phyloP scores from a whole-genome alignment of 2,797 vertebrate genomes.

The Artibeus jamaicensis region DNA sequence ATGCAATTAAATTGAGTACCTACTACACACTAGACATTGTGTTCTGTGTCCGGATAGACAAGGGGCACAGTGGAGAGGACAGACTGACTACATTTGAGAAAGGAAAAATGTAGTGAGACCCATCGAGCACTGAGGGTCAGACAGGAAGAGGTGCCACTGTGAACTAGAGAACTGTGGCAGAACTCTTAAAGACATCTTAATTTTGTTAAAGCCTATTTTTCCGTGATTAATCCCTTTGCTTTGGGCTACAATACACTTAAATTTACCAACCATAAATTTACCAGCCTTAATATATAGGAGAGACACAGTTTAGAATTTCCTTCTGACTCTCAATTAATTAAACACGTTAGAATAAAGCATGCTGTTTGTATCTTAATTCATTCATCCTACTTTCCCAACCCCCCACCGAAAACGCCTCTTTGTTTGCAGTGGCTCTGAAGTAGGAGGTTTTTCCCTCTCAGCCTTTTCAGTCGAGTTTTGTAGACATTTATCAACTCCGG shows the following conservation, averaged over 20 bases:
- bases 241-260: slow-evolving; percentile 66
- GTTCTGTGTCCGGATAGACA: background rate
- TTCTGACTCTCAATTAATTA: slow-evolving; percentile 74
- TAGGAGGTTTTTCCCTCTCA: slow-evolving; percentile 38
- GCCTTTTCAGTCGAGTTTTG: slow-evolving; percentile 65
- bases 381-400: background rate
- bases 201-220: slow-evolving; percentile 48
- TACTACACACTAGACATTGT: background rate
- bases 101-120: background rate
- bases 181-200: slow-evolving; percentile 33
- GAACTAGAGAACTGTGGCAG: background rate
- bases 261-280: slow-evolving; percentile 73
- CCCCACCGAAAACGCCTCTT: background rate
- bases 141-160: background rate
- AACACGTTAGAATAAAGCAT: slow-evolving; percentile 70
- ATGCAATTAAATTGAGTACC: background rate
- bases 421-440: slow-evolving; percentile 56
- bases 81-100: background rate
- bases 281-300: slow-evolving; percentile 51
- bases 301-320: slow-evolving; percentile 58
- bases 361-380: background rate
- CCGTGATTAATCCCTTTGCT: slow-evolving; percentile 69
- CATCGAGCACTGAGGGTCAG: background rate
- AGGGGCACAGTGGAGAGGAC: background rate
- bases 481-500: slow-evolving; percentile 55